Conservation (phyloP, 2,797 vertebrate genomes). For the Pteronotus mesoamericanus region DNA sequence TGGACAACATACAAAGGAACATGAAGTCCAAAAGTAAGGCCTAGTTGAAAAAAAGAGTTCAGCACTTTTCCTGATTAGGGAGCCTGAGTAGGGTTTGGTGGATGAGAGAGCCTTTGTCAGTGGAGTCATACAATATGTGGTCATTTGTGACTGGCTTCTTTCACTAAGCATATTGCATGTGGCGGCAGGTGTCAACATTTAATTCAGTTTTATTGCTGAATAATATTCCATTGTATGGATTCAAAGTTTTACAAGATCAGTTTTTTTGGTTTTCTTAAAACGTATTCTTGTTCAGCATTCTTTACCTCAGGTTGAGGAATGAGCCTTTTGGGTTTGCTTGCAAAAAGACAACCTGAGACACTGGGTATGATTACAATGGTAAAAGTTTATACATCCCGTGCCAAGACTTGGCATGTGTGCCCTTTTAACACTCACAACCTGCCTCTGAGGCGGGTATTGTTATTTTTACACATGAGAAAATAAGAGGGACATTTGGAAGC, state of each 20-base stretch:
- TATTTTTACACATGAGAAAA: too few species aligned
- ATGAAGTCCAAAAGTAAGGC: neutral
- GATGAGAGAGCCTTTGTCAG: neutral
- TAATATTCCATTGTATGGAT: neutral
- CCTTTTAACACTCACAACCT: neutral
- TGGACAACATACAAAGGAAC: neutral
- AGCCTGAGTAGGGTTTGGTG: neutral
- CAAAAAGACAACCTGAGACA: neutral
- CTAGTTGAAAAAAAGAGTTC: too few species aligned
- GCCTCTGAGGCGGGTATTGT: neutral
- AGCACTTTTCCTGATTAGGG: neutral
- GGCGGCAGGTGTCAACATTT: neutral
- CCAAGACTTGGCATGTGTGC: neutral
- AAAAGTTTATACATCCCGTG: neutral
- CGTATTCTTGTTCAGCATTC: neutral
- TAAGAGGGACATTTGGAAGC: neutral
- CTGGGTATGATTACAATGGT: neutral
- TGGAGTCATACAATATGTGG: neutral
- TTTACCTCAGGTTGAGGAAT: neutral
- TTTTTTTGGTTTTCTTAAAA: too few species aligned
- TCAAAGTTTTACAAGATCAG: neutral
- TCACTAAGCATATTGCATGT: neutral
- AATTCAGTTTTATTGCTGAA: neutral
- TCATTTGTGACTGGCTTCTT: neutral
- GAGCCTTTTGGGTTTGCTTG: neutral